Percentiles rank a stretch among this genome's conserved stretches.
These are phyloP conservation scores for Harpalus rubripes DNA, from an alignment of 2,888 invertebrate species.

Conservation along the genomic window DNA sequence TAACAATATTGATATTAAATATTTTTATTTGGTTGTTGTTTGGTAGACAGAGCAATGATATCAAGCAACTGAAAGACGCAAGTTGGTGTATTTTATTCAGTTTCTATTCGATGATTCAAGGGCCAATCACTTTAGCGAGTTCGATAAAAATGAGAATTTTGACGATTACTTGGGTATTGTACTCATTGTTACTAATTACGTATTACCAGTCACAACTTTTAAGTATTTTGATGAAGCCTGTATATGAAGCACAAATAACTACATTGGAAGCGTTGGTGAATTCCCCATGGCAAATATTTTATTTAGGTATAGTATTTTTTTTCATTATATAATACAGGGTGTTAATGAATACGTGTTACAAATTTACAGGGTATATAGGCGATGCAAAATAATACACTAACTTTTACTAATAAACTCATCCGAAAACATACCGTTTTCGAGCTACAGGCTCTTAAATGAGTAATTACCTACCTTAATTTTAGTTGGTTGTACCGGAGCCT, in stretches of 20 bases:
- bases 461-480: too few species aligned
- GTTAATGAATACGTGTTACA: too few species aligned
- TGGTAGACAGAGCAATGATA: slow-evolving; percentile 12
- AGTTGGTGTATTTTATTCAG: slow-evolving; percentile 30
- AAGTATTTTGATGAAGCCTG: slow-evolving; percentile 32
- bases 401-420: too few species aligned
- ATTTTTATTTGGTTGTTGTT: slow-evolving; percentile 5
- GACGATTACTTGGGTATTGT: slow-evolving; percentile 15
- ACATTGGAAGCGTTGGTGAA: slow-evolving; percentile 21
- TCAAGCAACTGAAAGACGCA: not conserved
- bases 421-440: too few species aligned
- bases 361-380: too few species aligned
- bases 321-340: too few species aligned
- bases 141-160: slow-evolving; percentile 25
- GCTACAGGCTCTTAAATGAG: too few species aligned
- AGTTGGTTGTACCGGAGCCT: too few species aligned
- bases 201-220: slow-evolving; percentile 51
- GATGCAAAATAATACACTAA: too few species aligned
- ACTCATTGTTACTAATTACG: slow-evolving; percentile 10
- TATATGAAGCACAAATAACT: slow-evolving; percentile 45
- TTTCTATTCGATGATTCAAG: slow-evolving; percentile 16
- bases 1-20: slow-evolving; percentile 7
- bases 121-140: slow-evolving; percentile 3
- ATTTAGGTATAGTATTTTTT: not conserved
- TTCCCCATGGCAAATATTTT: not conserved